Base-by-base conservation (phyloP, 2,797 vertebrate species). In the Gorsachius magnificus region DNA sequence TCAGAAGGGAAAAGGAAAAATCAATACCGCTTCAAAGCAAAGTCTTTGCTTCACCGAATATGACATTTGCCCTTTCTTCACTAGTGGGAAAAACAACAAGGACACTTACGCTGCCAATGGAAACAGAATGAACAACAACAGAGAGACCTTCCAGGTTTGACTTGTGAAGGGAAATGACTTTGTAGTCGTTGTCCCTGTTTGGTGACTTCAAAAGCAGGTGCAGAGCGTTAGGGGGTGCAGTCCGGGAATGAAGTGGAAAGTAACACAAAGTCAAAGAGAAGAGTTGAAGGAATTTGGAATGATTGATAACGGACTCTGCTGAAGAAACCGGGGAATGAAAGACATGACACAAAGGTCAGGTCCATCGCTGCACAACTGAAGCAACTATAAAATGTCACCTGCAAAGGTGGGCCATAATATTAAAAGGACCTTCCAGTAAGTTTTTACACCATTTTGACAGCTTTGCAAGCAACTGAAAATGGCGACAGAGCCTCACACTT, bases 51-150 rank as follows among this genome's bases (percentile, higher is more conserved):
- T 95, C 95, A 96, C 91, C 94, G 97, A 95, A 95, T 91, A 87
- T 97, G 96, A 97, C 96, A 97, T 88, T 96, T 97, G 97, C 95
- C 95, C 97, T 96, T 84, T 95, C 93, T 94, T 94, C 92, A 89
- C 95, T 94, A 84, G 91, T 61, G 85, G 95, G 91, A 94, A 96
- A 97, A 96, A 95, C 95, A 97, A 97, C 92, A 93, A 97, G 95
- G 95, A 93, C 94, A 91, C 83, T 95, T 91, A 95, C 61, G 69
- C 83, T 26, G 3, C 85, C 63, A 70, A 84, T 80, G 95, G 97
- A 96, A 97, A 96, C 71, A 88, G 89, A 96, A 95, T 28, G 92
- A 93, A 85, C 85, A 95, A 72, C 89, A 94, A 95, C 87, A 95
- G 94, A 94, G 90, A 90, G 87, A 94, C 92, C 89, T 95, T 96